Evolutionary conservation across 2,888 invertebrate species (phyloP).

Genomic region (Artemia sinica): DNA sequence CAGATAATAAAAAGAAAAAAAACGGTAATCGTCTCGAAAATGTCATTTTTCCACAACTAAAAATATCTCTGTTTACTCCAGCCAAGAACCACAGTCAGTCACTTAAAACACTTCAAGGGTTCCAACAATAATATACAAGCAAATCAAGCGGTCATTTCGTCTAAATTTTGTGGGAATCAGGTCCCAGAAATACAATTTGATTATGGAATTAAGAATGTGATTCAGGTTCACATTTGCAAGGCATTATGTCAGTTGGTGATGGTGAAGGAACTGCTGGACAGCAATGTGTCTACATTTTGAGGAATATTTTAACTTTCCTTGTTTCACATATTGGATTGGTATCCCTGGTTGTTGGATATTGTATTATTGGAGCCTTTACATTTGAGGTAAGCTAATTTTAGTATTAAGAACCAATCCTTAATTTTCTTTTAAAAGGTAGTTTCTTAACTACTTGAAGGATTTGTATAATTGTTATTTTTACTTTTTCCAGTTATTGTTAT

Average conservation of each 20-base stretch:
- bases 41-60: slow-evolving; percentile 4
- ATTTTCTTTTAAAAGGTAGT: no score
- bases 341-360: slow-evolving; percentile 71
- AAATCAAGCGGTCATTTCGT: no score
- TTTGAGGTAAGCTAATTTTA: slow-evolving; percentile 41
- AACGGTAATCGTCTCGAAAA: not conserved
- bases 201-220: no score
- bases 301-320: slow-evolving; percentile 65
- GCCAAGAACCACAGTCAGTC: slow-evolving; percentile 3
- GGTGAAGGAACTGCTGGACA: not conserved
- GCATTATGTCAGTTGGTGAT: slow-evolving; percentile 8
- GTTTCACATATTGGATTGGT: slow-evolving; percentile 74
- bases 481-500: no score
- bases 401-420: not conserved
- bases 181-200: no score
- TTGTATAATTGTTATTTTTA: no score
- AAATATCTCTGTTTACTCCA: not conserved
- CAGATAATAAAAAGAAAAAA: not conserved
- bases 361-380: slow-evolving; percentile 67
- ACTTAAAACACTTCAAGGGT: not conserved
- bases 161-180: no score
- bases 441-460: no score
- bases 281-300: slow-evolving; percentile 46
- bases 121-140: no score
- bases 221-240: not conserved